Conservation (phyloP, 1,140 invertebrate genomes). For the Macrobrachium rosenbergii region DNA sequence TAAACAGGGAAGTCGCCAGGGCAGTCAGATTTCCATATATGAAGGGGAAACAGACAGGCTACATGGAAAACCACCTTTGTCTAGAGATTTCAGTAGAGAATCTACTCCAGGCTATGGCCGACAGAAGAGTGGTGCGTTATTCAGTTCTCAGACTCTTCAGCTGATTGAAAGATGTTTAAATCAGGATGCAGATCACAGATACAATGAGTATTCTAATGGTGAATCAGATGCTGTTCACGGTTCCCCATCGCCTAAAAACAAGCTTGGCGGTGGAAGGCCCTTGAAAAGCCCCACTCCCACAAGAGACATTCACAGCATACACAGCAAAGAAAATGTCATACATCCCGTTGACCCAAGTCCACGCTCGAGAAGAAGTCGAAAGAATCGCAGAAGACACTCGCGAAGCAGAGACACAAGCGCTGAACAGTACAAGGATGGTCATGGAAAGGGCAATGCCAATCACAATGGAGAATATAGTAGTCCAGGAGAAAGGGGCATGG, state of each 20-base stretch:
- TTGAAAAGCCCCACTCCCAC: slow-evolving; percentile 59
- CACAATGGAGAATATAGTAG: slow-evolving; percentile 17
- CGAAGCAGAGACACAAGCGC: slow-evolving; percentile 51
- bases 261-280: neutral
- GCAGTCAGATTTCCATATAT: slow-evolving; percentile 57
- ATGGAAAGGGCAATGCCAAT: slow-evolving; percentile 7
- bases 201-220: slow-evolving; percentile 21
- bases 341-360: slow-evolving; percentile 52
- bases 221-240: slow-evolving; percentile 26
- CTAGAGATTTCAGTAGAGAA: slow-evolving; percentile 50
- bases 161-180: slow-evolving; percentile 63
- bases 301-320: slow-evolving; percentile 59
- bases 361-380: slow-evolving; percentile 38
- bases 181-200: slow-evolving; percentile 46
- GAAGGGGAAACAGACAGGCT: slow-evolving; percentile 54
- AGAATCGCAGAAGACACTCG: slow-evolving; percentile 45
- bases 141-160: slow-evolving; percentile 46
- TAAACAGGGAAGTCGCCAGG: slow-evolving; percentile 46
- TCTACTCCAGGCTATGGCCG: slow-evolving; percentile 36
- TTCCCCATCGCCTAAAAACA: slow-evolving; percentile 31
- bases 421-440: slow-evolving; percentile 33
- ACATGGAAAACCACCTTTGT: slow-evolving; percentile 41
- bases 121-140: slow-evolving; percentile 29
- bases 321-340: slow-evolving; percentile 65
- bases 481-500: slow-evolving; percentile 36